These are phyloP conservation scores for Trachemys scripta DNA, from an alignment of 2,113 vertebrate species.

Conservation along the genomic window DNA sequence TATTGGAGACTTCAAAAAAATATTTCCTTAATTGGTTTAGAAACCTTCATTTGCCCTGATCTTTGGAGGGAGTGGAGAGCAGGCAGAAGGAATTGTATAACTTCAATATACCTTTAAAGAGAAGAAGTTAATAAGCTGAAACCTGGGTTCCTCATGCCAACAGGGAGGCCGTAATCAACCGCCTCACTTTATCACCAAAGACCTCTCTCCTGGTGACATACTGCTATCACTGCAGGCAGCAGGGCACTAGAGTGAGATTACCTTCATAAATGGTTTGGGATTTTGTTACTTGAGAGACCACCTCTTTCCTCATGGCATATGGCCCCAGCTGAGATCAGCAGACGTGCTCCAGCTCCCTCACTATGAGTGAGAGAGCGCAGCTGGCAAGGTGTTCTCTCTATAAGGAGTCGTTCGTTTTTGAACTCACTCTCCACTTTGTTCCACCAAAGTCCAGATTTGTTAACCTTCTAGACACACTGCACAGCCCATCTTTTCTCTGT, in stretches of 20 bases:
- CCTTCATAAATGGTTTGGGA: neutral
- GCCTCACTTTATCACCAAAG: neutral
- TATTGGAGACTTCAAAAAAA: neutral
- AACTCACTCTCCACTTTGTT: neutral
- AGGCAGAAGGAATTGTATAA: neutral
- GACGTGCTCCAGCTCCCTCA: too few species aligned
- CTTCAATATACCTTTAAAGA: neutral
- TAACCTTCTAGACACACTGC: neutral
- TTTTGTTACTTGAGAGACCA: neutral
- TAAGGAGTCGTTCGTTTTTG: neutral
- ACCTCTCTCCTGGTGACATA: neutral
- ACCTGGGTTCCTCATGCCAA: neutral
- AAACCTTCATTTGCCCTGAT: neutral
- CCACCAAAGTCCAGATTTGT: neutral
- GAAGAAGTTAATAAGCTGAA: neutral
- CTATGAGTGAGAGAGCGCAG: neutral
- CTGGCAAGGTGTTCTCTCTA: neutral
- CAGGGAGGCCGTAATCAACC: neutral
- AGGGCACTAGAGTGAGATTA: neutral
- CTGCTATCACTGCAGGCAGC: neutral
- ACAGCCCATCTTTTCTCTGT: neutral
- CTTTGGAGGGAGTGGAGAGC: neutral
- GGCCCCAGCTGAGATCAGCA: neutral
- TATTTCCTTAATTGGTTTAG: neutral
- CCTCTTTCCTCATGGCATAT: neutral